Conservation (phyloP, 2,113 vertebrate species). For the Entomyzon cyanotis region DNA sequence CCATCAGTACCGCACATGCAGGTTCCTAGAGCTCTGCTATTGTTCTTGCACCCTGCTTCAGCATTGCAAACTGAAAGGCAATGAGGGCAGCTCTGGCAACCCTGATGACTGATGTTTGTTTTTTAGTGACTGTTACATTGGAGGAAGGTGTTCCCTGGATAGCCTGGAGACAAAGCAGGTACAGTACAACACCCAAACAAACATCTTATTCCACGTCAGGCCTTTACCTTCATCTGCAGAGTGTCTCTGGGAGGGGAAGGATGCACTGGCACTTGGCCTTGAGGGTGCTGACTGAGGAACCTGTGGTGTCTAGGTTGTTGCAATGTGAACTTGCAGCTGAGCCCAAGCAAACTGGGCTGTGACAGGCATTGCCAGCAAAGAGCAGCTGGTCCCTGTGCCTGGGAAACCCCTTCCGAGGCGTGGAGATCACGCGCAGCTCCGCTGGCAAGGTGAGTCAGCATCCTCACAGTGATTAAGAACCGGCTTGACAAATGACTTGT, state of each 20-base stretch:
- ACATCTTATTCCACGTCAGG: neutral
- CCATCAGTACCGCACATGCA: neutral
- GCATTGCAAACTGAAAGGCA: neutral
- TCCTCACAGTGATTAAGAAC: neutral
- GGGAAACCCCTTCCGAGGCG: neutral
- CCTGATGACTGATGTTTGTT: neutral
- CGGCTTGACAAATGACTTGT: neutral
- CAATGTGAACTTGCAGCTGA: neutral
- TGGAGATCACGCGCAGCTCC: neutral
- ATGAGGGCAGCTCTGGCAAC: neutral
- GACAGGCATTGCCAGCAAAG: neutral
- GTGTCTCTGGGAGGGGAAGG: neutral
- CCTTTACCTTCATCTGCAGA: neutral
- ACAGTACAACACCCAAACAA: neutral
- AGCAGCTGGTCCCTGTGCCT: neutral
- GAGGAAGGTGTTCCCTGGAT: neutral
- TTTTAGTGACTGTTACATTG: neutral
- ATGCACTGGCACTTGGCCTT: neutral
- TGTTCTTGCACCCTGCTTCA: neutral
- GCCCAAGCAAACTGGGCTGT: neutral
- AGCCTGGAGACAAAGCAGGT: conserved; percentile 8
- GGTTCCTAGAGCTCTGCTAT: neutral
- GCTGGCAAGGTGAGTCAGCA: neutral
- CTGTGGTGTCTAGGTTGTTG: neutral
- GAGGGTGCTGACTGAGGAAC: neutral